A percentile compares a stretch with the other conserved stretches of the same genome.
Evolutionary conservation across 1,140 invertebrate species (phyloP).

Genomic region (Pissodes strobi): DNA sequence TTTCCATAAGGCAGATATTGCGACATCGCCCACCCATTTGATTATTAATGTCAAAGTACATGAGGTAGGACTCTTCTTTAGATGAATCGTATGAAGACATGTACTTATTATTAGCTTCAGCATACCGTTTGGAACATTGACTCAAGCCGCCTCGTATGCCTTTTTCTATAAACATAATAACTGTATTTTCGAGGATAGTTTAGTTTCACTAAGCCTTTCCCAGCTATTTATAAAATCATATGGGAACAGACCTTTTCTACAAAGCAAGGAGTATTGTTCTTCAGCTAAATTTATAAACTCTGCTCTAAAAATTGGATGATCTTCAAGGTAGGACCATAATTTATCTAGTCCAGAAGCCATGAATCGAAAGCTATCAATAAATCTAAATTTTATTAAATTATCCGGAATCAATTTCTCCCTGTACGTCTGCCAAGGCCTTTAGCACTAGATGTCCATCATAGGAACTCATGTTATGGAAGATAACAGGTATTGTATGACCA

Average conservation of each 20-base stretch:
- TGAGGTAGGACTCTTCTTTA: slow-evolving; percentile 50
- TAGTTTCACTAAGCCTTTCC: slow-evolving; percentile 34
- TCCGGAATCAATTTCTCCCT: slow-evolving; percentile 1
- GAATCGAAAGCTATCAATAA: slow-evolving; percentile 33
- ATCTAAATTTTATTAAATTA: slow-evolving; percentile 11
- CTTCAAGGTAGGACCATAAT: slow-evolving; percentile 14
- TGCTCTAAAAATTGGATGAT: not conserved
- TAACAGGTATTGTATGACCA: slow-evolving; percentile 35
- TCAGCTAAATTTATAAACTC: slow-evolving; percentile 12
- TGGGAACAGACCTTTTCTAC: slow-evolving; percentile 50
- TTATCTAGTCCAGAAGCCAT: slow-evolving; percentile 23
- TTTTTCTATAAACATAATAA: slow-evolving; percentile 50
- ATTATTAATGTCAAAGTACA: slow-evolving; percentile 62
- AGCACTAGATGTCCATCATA: slow-evolving; percentile 36
- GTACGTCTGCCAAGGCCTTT: slow-evolving; percentile 14
- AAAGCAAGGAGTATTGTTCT: slow-evolving; percentile 44
- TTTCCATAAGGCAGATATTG: slow-evolving; percentile 53
- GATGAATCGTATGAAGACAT: slow-evolving; percentile 56
- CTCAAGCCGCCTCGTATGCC: slow-evolving; percentile 53
- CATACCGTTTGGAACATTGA: slow-evolving; percentile 49
- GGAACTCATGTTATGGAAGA: slow-evolving; percentile 34
- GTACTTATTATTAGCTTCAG: slow-evolving; percentile 54
- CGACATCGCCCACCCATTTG: slow-evolving; percentile 60
- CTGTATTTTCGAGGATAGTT: slow-evolving; percentile 45
- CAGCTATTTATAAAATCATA: slow-evolving; percentile 48